Evolutionary conservation across 2,888 invertebrate species (phyloP), one percentile per base, ranked within the genome.

Genomic region (Drosophila quasianomalipes): DNA sequence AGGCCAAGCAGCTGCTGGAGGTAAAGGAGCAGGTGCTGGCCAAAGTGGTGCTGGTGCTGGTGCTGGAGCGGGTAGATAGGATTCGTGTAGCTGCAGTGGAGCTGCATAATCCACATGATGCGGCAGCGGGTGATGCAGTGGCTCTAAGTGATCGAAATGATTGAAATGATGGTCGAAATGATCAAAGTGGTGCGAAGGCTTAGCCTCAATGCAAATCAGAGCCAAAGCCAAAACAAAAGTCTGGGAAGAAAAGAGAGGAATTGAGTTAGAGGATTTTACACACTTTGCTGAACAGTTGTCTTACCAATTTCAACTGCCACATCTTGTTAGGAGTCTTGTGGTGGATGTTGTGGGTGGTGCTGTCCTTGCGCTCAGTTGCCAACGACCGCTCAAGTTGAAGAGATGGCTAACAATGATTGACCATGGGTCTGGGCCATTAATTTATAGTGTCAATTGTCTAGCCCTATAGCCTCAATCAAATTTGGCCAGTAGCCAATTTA

Each of bases 391-490:
- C 69, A 64, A 62, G 65, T 65, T 66, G 61, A 76, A 76, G 77
- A 80, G 76, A 74, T 66, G 31, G 64, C 61, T 75, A 75, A 76
- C 82, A 88, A 91, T 92, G 85, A 75, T 74, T 85, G 73, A 69
- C 83, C 83, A 89, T 87, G 84, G 72, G 74, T 62, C 19, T 44
- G 10, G 30, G 31, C 62, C 54, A 59, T 67, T 60, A 74, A 92
- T 93, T 92, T 92, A 92, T 92, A 92, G 89, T 65, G 74, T 74
- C 75, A 76, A 79, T 65, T 47, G 61, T 58, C 16, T 30, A 61
- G 16, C 30, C 61, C 47, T 35, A 61, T 19, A n/a, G 28, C 14
- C 37, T 37, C 55, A 68, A 54, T 26, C 47, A 41, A 22, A 33
- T 28, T 69, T 76, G 72, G 72, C 54, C 57, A 10, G 6, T 35